Conservation (phyloP, 2,113 vertebrate species). For the Pedetes capensis region DNA sequence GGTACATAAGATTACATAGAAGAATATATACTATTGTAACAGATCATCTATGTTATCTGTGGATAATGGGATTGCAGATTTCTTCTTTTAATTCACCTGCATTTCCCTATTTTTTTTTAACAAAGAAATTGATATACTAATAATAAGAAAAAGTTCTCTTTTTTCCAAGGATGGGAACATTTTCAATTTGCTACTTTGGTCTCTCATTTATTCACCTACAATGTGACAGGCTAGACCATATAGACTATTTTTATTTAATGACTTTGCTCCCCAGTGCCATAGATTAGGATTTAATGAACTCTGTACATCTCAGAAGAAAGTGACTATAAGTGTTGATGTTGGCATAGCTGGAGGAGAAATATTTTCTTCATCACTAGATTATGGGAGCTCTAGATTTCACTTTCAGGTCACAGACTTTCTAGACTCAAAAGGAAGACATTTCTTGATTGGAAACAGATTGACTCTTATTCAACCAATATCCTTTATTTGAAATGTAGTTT, state of each 20-base stretch:
- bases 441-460: conserved; percentile 1
- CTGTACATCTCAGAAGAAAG: conserved; percentile 25
- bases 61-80: background rate
- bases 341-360: background rate
- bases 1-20: background rate
- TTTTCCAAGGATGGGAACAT: background rate
- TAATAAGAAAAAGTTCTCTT: background rate
- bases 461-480: background rate
- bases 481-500: conserved; percentile 2
- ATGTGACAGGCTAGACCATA: background rate
- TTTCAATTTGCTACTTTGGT: conserved; percentile 12
- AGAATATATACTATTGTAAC: background rate
- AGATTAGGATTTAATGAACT: conserved; percentile 6
- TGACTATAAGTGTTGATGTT: background rate
- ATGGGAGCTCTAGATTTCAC: background rate
- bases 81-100: background rate
- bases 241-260: conserved; percentile 24
- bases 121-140: background rate
- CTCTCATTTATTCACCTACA: background rate
- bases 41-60: background rate
- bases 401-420: background rate
- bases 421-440: background rate
- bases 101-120: background rate
- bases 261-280: background rate
- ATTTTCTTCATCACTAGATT: background rate